These are phyloP conservation scores for Trematomus loennbergii DNA, from an alignment of 2,113 vertebrate genomes.

Conservation along the genomic window DNA sequence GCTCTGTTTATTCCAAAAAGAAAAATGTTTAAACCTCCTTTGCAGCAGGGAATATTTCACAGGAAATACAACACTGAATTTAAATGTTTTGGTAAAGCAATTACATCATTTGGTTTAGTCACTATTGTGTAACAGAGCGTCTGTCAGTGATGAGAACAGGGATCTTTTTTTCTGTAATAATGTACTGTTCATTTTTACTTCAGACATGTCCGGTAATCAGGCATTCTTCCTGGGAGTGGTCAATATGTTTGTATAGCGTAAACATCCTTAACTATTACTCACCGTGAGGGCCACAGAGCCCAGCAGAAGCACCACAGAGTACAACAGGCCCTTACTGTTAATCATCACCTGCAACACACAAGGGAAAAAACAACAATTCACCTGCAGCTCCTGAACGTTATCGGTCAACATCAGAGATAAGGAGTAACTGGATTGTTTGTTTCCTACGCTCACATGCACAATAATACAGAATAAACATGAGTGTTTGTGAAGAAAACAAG, in stretches of 20 bases:
- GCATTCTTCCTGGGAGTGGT: background rate
- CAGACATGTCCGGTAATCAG: background rate
- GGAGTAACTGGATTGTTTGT: background rate
- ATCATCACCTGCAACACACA: slow-evolving; percentile 86
- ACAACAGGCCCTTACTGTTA: slow-evolving; percentile 94
- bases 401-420: background rate
- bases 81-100: slow-evolving; percentile 28
- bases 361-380: slow-evolving; percentile 55
- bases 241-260: background rate
- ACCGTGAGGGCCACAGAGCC: slow-evolving; percentile 96
- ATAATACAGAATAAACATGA: background rate
- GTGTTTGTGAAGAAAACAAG: background rate
- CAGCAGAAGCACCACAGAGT: slow-evolving; percentile 92
- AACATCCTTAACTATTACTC: slow-evolving; percentile 70
- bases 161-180: background rate
- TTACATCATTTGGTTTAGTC: slow-evolving; percentile 19
- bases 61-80: background rate
- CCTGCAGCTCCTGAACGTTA: background rate
- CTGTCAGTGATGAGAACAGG: slow-evolving; percentile 2
- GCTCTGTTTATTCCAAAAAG: background rate
- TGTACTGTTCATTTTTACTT: background rate
- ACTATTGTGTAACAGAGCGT: slow-evolving; percentile 11
- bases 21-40: background rate
- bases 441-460: background rate
- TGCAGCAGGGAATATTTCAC: background rate